A percentile compares a stretch with the other conserved stretches of the same genome.
phyloP scores from a whole-genome alignment of 2,888 invertebrate species.

The Archips xylosteana region DNA sequence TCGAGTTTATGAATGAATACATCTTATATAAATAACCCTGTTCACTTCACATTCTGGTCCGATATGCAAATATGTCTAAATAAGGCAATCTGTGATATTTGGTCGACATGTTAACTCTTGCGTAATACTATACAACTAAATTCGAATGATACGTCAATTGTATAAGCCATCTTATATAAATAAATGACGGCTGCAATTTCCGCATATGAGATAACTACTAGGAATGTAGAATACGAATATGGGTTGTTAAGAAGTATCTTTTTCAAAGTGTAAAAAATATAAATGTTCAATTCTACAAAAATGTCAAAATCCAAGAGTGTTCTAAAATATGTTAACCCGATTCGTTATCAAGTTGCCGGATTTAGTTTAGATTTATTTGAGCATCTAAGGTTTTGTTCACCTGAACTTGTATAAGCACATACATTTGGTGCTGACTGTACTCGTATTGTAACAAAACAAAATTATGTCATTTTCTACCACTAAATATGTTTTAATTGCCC shows the following conservation, averaged over 20 bases:
- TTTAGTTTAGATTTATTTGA: background rate
- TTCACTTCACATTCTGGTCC: background rate
- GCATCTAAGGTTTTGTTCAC: background rate
- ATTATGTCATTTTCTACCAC: background rate
- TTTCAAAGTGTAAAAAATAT: too few relatives aligned
- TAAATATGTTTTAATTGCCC: background rate
- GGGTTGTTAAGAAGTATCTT: background rate
- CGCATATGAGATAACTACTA: background rate
- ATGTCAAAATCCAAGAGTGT: too few relatives aligned
- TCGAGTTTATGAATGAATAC: slow-evolving; percentile 13
- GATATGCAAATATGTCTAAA: slow-evolving; percentile 12
- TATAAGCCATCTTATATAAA: background rate
- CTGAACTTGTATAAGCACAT: background rate
- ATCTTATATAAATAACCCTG: slow-evolving; percentile 19
- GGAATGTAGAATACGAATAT: background rate
- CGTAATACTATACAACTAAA: slow-evolving; percentile 1
- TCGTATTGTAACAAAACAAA: background rate
- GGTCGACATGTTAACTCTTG: slow-evolving; percentile 11
- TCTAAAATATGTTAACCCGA: too few relatives aligned
- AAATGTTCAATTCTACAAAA: too few relatives aligned
- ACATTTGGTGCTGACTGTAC: background rate
- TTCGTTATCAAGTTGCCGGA: background rate
- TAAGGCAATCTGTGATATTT: slow-evolving; percentile 16
- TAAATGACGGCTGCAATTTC: background rate
- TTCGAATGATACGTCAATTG: background rate